These are phyloP conservation scores for Synaphobranchus kaupii DNA, from an alignment of 2,797 vertebrate species.

Conservation along the genomic window DNA sequence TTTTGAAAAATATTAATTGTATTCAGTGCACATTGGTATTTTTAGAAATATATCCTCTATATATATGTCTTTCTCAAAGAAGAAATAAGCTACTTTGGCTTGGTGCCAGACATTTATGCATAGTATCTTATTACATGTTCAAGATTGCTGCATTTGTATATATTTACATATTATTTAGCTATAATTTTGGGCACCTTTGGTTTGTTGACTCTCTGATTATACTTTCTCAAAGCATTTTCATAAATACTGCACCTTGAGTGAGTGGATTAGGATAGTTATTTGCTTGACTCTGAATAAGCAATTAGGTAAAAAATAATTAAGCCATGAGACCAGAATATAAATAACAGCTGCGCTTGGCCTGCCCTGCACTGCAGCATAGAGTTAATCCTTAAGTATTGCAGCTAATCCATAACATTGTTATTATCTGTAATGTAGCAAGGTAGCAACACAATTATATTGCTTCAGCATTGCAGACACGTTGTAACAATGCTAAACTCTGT, in stretches of 20 bases:
- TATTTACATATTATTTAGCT: not conserved
- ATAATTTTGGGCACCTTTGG: not conserved
- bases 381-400: constrained; percentile 10
- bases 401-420: not conserved
- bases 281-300: constrained; percentile 12
- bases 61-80: not conserved
- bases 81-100: not conserved
- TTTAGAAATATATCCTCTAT: not conserved
- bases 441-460: not conserved
- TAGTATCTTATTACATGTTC: not conserved
- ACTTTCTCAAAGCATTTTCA: not conserved
- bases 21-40: not conserved
- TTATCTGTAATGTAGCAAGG: not conserved
- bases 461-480: not conserved
- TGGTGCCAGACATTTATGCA: not conserved
- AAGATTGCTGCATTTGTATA: constrained; percentile 1
- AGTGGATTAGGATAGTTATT: constrained; percentile 1
- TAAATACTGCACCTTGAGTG: constrained; percentile 10
- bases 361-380: not conserved
- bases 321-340: constrained; percentile 5
- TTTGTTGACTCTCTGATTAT: not conserved
- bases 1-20: not conserved
- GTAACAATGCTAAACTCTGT: not conserved
- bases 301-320: constrained; percentile 10
- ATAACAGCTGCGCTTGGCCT: not conserved